Conservation (phyloP, 1,140 invertebrate species). For the Gonioctena quinquepunctata region DNA sequence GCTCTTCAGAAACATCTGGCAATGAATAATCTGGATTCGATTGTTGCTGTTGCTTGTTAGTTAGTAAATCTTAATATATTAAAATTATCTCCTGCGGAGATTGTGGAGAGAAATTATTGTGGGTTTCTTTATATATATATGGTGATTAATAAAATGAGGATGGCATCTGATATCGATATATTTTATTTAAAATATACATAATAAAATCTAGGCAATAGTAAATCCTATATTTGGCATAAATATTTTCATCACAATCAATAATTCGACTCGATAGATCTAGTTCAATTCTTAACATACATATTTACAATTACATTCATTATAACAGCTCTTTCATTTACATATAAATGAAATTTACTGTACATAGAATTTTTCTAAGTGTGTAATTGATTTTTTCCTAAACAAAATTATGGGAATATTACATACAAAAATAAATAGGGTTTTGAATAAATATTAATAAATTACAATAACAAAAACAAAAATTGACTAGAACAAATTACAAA, state of each 20-base stretch:
- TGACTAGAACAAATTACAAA: not conserved
- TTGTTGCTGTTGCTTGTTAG: too few species aligned
- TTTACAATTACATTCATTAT: not conserved
- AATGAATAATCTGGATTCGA: too few species aligned
- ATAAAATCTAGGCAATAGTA: slow-evolving; percentile 54
- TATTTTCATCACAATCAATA: slow-evolving; percentile 55
- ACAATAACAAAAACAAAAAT: not conserved
- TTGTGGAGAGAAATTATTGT: too few species aligned
- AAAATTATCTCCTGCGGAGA: too few species aligned
- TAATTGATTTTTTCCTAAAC: not conserved
- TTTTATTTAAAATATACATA: slow-evolving; percentile 57
- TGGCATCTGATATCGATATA: too few species aligned
- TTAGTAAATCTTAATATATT: too few species aligned
- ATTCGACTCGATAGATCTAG: slow-evolving; percentile 48
- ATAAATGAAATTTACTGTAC: not conserved
- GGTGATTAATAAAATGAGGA: too few species aligned
- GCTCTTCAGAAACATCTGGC: too few species aligned
- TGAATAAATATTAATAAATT: too few species aligned
- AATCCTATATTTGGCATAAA: slow-evolving; percentile 53
- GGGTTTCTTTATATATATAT: too few species aligned
- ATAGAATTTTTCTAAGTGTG: not conserved
- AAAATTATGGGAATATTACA: not conserved
- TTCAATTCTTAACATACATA: not conserved
- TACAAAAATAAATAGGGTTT: not conserved
- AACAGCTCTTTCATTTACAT: not conserved